phyloP scores from a whole-genome alignment of 2,888 invertebrate genomes.

The Chalcis sispes region DNA sequence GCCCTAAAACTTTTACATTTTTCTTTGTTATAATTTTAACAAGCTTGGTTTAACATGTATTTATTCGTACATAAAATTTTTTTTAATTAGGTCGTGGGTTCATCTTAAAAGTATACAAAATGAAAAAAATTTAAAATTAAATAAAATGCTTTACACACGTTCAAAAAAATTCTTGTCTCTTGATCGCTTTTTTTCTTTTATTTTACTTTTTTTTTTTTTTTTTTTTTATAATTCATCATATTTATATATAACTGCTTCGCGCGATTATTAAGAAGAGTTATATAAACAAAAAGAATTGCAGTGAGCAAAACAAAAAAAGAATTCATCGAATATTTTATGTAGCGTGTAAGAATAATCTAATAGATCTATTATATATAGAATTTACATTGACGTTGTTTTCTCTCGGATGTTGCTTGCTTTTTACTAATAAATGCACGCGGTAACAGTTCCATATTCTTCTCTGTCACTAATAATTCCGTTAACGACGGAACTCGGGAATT shows the following conservation, averaged over 20 bases:
- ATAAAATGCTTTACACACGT: slow-evolving; percentile 19
- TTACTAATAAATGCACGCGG: slow-evolving; percentile 42
- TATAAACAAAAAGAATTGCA: not conserved
- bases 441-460: slow-evolving; percentile 44
- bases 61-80: slow-evolving; percentile 22
- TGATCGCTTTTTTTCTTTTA: slow-evolving; percentile 2
- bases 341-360: slow-evolving; percentile 20
- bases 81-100: slow-evolving; percentile 42
- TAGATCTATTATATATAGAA: not conserved
- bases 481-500: slow-evolving; percentile 21
- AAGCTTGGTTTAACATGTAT: slow-evolving; percentile 14
- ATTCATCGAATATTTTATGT: slow-evolving; percentile 30
- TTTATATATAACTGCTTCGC: not conserved
- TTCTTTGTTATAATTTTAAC: slow-evolving; percentile 28
- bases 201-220: not conserved
- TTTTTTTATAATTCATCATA: slow-evolving; percentile 23
- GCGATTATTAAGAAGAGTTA: not conserved
- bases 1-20: slow-evolving; percentile 13
- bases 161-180: slow-evolving; percentile 11
- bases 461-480: slow-evolving; percentile 28
- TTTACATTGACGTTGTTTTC: slow-evolving; percentile 16
- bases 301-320: slow-evolving; percentile 27
- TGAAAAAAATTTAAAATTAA: slow-evolving; percentile 11
- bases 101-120: slow-evolving; percentile 32
- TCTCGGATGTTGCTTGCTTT: slow-evolving; percentile 34